A percentile compares a stretch with the other conserved stretches of the same genome.
Evolutionary conservation across 2,888 invertebrate genomes (phyloP).

Genomic region (Frankliniella fusca): DNA sequence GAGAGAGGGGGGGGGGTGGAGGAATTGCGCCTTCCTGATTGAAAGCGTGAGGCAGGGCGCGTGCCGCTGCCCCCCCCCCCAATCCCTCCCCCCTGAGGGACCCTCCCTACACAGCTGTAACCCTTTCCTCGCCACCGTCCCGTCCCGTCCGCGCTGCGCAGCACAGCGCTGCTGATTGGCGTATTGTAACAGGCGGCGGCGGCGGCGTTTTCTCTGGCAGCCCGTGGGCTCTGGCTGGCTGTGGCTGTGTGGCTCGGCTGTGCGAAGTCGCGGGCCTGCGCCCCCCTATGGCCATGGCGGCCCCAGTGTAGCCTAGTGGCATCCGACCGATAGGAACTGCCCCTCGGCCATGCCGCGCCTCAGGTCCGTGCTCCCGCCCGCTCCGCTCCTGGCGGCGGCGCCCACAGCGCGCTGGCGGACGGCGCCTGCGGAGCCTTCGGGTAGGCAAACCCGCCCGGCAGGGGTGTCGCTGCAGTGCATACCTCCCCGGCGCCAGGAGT

Average conservation of each 20-base stretch:
- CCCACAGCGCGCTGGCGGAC: neutral
- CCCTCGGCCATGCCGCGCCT: too few species aligned
- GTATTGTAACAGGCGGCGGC: slow-evolving; percentile 19
- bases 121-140: neutral
- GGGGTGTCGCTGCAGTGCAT: neutral
- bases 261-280: neutral
- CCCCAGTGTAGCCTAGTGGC: too few species aligned
- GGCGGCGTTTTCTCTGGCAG: slow-evolving; percentile 5
- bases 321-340: too few species aligned
- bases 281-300: neutral
- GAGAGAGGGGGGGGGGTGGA: neutral
- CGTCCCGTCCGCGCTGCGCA: neutral
- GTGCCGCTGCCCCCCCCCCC: neutral
- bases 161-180: slow-evolving; percentile 11
- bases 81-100: neutral
- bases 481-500: neutral
- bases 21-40: neutral
- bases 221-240: neutral
- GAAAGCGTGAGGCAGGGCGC: neutral
- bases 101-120: neutral
- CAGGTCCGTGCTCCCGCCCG: neutral
- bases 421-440: neutral
- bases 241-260: neutral
- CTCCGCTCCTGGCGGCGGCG: neutral
- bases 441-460: neutral